Evolutionary conservation across 1,140 invertebrate species (phyloP).

Genomic region (Contarinia nasturtii): DNA sequence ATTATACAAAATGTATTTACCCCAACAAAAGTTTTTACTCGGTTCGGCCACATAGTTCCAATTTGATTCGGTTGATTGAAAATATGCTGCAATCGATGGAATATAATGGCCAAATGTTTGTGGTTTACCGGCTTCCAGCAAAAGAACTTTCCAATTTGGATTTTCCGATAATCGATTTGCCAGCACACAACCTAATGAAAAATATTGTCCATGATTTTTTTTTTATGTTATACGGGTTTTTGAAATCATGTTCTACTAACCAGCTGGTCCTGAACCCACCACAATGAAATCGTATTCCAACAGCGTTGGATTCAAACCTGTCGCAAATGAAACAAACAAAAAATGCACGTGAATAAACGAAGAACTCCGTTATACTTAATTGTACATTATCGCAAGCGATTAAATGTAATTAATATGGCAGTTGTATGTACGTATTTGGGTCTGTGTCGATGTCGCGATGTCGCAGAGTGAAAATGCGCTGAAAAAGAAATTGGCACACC

Average conservation of each 20-base stretch:
- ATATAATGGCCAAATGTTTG: slow-evolving; percentile 47
- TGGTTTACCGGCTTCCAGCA: slow-evolving; percentile 45
- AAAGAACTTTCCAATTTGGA: slow-evolving; percentile 28
- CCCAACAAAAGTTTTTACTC: slow-evolving; percentile 36
- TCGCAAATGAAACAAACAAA: no score
- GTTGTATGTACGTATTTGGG: neutral
- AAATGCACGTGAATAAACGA: neutral
- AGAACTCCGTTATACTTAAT: neutral
- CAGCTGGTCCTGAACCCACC: slow-evolving; percentile 77
- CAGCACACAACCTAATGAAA: slow-evolving; percentile 48
- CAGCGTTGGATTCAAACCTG: neutral
- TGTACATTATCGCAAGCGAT: neutral
- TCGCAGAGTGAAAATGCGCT: no score
- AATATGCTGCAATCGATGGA: slow-evolving; percentile 35
- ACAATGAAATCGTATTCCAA: slow-evolving; percentile 62
- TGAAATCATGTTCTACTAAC: no score
- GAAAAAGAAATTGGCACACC: no score
- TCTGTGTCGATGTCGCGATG: neutral
- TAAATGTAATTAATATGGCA: no score
- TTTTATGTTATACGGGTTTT: no score
- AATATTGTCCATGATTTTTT: no score
- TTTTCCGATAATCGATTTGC: slow-evolving; percentile 49
- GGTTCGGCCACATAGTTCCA: slow-evolving; percentile 49
- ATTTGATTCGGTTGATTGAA: slow-evolving; percentile 34
- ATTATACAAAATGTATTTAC: slow-evolving; percentile 7